Evolutionary conservation across 2,888 invertebrate genomes (phyloP), one percentile per base, ranked within the genome.

Genomic region (Chrysolina oricalcia): DNA sequence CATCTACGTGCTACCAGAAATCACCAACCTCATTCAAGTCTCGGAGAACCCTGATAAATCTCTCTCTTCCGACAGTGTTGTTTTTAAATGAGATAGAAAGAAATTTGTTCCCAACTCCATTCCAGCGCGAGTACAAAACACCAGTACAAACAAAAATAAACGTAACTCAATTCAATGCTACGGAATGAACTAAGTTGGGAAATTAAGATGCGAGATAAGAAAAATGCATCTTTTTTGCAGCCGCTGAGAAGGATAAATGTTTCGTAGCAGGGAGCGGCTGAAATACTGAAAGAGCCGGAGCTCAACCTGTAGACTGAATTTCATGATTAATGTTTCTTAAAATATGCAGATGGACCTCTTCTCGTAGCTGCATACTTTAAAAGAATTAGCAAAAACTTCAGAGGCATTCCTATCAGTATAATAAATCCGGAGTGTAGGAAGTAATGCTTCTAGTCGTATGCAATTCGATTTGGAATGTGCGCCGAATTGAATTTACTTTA

Each of bases 401-500:
- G 59, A n/a, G 8, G 27, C 13, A 59, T 35, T 59, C n/a, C 59
- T 59, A 59, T 59, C 17, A 59, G 59, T 59, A 35, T 35, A 59
- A 59, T 59, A 59, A 59, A 59, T 59, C 35, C 35, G 35, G 59
- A 35, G 35, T 35, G 59, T 59, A 35, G 59, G 35, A 59, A 35
- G 59, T 27, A 59, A 59, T 27, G 59, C 59, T 59, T 8, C 13
- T 9, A n/a, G 27, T 59, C 59, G 59, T n/a, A 59, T 59, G 13
- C 59, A 59, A 59, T 59, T 59, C 59, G 59, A 35, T 59, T 59
- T 35, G 59, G 59, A n/a, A 27, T 59, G 27, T 35, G 59, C 15
- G 21, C 65, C 35, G 70, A 46, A 70, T 70, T 70, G 70, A 66
- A 74, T 74, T 74, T 62, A 62, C 62, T 59, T 74, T 27, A 59